Evolutionary conservation across 1,140 invertebrate genomes (phyloP), one percentile per base, ranked within the genome.

Genomic region (Drosophila equinoxialis): DNA sequence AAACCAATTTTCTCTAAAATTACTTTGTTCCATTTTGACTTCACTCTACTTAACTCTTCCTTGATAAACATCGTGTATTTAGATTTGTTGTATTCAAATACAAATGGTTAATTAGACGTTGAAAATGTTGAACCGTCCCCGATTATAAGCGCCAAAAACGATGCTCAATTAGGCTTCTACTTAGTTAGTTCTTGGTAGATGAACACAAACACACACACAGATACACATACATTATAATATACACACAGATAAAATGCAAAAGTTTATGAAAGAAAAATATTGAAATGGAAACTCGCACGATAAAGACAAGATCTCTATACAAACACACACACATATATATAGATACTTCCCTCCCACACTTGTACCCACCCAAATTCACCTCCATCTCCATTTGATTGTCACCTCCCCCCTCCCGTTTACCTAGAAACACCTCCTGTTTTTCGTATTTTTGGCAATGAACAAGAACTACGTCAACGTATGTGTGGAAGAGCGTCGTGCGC

Each of bases 361-460:
- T 61, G 58, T 59, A 75, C 71, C 51, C 48, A 42, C 66, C 2
- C 13, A 67, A 30, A 48, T n/a, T 33, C 42, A 14, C 55, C 69
- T 13, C 33, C 58, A 30, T 23, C 26, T 30, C 35, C n/a, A 48
- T 17, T 8, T 48, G 14, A 57, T 30, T 30, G 30, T 11, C 30
- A 7, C 58, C 20, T 20, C 69, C 26, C 33, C 57, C 14, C 54
- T 33, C 14, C 55, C 65, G 8, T 37, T 11, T 13, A n/a, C 13
- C 37, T 37, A 30, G 8, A 37, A 14, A 10, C 33, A 42, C 14
- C 37, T 54, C 45, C 14, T 35, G 17, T 51, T 42, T 35, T 71
- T 74, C 54, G 80, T 89, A 89, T 89, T 89, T 89, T 89, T 89
- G 84, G 84, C 84, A 89, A 89, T 89, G 84, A 89, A 89, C 85